These are phyloP conservation scores for Dunckerocampus dactyliophorus DNA, from an alignment of 2,113 vertebrate species.

Conservation along the genomic window DNA sequence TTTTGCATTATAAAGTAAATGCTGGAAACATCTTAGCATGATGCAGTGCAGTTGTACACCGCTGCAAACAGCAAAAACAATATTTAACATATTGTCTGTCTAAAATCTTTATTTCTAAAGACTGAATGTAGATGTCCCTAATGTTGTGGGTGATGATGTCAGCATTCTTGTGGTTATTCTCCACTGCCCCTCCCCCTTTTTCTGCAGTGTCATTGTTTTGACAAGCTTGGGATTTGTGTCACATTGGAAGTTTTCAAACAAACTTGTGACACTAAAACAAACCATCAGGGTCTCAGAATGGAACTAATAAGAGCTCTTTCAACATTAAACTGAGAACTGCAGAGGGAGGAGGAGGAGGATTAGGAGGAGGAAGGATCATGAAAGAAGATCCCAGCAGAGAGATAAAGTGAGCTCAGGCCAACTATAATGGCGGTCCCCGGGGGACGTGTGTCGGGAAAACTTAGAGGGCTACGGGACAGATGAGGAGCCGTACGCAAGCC, in stretches of 20 bases:
- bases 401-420: slow-evolving; percentile 8
- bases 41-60: too few relatives aligned
- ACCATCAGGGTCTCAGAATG: neutral
- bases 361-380: slow-evolving; percentile 31
- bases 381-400: slow-evolving; percentile 38
- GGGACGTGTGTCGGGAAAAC: slow-evolving; percentile 41
- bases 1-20: too few relatives aligned
- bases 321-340: neutral
- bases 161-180: neutral
- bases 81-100: too few relatives aligned
- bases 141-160: too few relatives aligned
- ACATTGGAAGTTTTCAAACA: neutral
- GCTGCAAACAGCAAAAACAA: too few relatives aligned
- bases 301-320: neutral
- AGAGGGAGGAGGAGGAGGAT: slow-evolving; percentile 29
- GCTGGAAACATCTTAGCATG: too few relatives aligned
- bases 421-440: slow-evolving; percentile 19
- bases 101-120: neutral
- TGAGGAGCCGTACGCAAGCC: slow-evolving; percentile 25
- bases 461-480: slow-evolving; percentile 22
- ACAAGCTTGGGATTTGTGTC: neutral
- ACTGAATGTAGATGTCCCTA: too few relatives aligned
- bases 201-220: neutral
- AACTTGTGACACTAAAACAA: neutral
- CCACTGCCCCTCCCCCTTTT: neutral